Percentiles rank a stretch among this genome's conserved stretches.
Evolutionary conservation across 2,797 vertebrate species (phyloP).

Genomic region (Sebastes steindachneri): DNA sequence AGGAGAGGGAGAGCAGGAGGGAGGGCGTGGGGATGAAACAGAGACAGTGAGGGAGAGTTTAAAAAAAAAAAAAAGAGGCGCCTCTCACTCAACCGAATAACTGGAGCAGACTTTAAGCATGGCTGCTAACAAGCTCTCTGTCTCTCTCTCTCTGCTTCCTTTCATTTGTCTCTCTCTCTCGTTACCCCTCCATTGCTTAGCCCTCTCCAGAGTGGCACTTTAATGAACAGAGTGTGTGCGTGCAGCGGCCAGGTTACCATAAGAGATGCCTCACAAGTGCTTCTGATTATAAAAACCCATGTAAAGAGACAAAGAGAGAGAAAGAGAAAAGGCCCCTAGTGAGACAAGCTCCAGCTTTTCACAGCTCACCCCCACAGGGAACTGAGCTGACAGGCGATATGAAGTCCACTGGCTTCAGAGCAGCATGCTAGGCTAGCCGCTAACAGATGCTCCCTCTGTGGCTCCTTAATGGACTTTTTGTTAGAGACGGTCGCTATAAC

Average conservation of each 20-base stretch:
- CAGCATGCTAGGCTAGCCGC: slow-evolving; percentile 52
- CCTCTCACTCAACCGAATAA: slow-evolving; percentile 76
- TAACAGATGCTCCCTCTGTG: slow-evolving; percentile 41
- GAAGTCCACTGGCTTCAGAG: slow-evolving; percentile 42
- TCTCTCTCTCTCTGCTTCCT: slow-evolving; percentile 61
- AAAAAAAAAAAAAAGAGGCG: slow-evolving; percentile 18
- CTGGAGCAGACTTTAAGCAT: slow-evolving; percentile 78
- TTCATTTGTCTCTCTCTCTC: slow-evolving; percentile 63
- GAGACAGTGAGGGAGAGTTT: slow-evolving; percentile 49
- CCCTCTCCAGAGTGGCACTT: slow-evolving; percentile 66
- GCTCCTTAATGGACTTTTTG: slow-evolving; percentile 44
- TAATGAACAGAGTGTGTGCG: slow-evolving; percentile 73
- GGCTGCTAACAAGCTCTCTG: slow-evolving; percentile 76
- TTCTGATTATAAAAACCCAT: slow-evolving; percentile 72
- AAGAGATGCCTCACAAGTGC: slow-evolving; percentile 71
- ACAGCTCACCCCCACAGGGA: slow-evolving; percentile 51
- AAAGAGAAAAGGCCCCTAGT: slow-evolving; percentile 44
- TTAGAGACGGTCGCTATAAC: slow-evolving; percentile 13
- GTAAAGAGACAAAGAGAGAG: slow-evolving; percentile 61
- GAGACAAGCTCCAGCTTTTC: slow-evolving; percentile 67
- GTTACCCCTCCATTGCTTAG: slow-evolving; percentile 60
- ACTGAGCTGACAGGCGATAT: slow-evolving; percentile 59
- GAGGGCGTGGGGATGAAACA: slow-evolving; percentile 59
- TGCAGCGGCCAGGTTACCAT: slow-evolving; percentile 74
- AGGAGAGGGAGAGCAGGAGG: slow-evolving; percentile 56